Evolutionary conservation across 2,888 invertebrate genomes (phyloP).

Genomic region (Bombylius major): DNA sequence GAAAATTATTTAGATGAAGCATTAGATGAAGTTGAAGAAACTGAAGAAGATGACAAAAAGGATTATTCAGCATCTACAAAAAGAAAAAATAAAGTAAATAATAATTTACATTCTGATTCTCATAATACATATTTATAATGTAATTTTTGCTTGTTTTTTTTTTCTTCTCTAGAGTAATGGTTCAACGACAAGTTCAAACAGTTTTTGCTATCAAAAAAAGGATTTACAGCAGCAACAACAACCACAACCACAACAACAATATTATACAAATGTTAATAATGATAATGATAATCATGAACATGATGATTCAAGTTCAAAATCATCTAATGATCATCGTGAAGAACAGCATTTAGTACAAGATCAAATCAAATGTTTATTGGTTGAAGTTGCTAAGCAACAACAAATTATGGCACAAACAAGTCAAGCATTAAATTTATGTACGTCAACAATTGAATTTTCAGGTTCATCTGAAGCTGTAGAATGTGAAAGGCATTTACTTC

Average conservation of each 20-base stretch:
- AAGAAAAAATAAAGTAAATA: no score
- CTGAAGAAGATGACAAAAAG: conserved; percentile 3
- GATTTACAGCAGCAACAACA: no score
- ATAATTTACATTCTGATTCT: no score
- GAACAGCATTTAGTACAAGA: conserved; percentile 31
- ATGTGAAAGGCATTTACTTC: conserved; percentile 77
- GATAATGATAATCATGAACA: conserved; percentile 21
- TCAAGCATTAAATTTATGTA: conserved; percentile 85
- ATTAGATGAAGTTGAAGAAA: conserved; percentile 44
- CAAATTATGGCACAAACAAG: conserved; percentile 82
- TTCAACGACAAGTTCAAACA: conserved; percentile 41
- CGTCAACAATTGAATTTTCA: conserved; percentile 72
- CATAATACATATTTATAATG: neutral
- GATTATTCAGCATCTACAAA: no score
- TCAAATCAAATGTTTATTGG: conserved; percentile 50
- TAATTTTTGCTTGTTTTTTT: neutral
- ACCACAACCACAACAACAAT: conserved; percentile 19
- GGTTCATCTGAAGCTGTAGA: conserved; percentile 91
- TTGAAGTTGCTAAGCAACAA: conserved; percentile 68
- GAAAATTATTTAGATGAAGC: conserved; percentile 79
- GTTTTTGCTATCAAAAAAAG: conserved; percentile 42
- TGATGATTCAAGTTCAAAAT: conserved; percentile 19
- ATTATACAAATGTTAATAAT: conserved; percentile 26
- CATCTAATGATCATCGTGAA: conserved; percentile 3
- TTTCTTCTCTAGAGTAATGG: conserved; percentile 33